Evolutionary conservation across 2,888 invertebrate species (phyloP).

Genomic region (Bugulina stolonifera): DNA sequence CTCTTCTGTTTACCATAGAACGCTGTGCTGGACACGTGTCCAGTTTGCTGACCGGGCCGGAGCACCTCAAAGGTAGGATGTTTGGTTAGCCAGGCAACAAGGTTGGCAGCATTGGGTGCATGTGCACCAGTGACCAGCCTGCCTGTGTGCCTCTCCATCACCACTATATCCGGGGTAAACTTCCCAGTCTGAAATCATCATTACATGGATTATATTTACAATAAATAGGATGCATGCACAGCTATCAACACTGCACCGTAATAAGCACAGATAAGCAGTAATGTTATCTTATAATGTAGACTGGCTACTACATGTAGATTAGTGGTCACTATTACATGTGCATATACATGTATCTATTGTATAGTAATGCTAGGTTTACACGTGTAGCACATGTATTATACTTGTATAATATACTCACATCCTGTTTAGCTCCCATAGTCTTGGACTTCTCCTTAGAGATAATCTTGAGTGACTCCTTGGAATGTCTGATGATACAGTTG

Average conservation of each 20-base stretch:
- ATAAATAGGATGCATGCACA: too few relatives aligned
- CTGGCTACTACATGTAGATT: too few relatives aligned
- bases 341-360: too few relatives aligned
- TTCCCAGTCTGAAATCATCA: background rate
- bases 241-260: too few relatives aligned
- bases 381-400: too few relatives aligned
- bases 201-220: too few relatives aligned
- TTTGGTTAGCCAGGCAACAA: slow-evolving; percentile 76
- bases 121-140: slow-evolving; percentile 66
- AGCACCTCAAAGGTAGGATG: slow-evolving; percentile 84
- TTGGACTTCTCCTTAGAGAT: slow-evolving; percentile 35
- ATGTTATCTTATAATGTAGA: too few relatives aligned
- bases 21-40: background rate
- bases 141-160: slow-evolving; percentile 76
- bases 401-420: too few relatives aligned
- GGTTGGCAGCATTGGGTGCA: slow-evolving; percentile 73
- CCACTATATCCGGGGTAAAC: slow-evolving; percentile 58
- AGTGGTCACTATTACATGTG: too few relatives aligned
- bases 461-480: slow-evolving; percentile 60
- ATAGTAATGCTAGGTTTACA: too few relatives aligned
- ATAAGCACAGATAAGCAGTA: too few relatives aligned
- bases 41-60: slow-evolving; percentile 37
- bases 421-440: slow-evolving; percentile 27
- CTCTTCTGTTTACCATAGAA: slow-evolving; percentile 12
- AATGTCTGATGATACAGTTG: slow-evolving; percentile 77